These are phyloP conservation scores for Pipra filicauda DNA, from an alignment of 2,113 vertebrate genomes.

Conservation along the genomic window DNA sequence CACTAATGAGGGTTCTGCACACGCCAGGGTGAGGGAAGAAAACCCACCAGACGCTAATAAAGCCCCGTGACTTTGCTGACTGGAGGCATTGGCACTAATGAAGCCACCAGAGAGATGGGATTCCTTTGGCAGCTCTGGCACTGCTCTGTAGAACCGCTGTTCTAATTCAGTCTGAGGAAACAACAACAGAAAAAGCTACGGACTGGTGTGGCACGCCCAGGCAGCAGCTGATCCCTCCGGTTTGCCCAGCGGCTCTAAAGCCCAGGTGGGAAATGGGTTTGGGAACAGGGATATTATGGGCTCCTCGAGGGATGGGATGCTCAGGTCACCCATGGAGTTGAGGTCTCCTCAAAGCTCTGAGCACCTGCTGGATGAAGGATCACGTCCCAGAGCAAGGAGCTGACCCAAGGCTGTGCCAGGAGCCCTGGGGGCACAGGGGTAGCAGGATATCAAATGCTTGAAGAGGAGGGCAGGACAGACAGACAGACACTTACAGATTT, in stretches of 20 bases:
- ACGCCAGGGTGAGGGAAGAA: neutral
- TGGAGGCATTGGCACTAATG: conserved; percentile 62
- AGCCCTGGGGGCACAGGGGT: fast-evolving
- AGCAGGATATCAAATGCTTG: fast-evolving
- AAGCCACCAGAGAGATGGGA: conserved; percentile 69
- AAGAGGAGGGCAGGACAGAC: neutral
- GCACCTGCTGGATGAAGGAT: neutral
- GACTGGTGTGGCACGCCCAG: fast-evolving
- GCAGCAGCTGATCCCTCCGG: neutral
- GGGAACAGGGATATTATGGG: fast-evolving
- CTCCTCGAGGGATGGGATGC: fast-evolving
- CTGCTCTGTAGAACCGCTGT: neutral
- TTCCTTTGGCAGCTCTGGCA: conserved; percentile 41
- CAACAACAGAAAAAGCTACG: neutral
- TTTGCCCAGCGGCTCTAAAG: fast-evolving
- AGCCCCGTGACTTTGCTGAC: neutral
- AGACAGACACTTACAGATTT: neutral
- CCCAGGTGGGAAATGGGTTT: neutral
- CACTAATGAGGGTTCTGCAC: conserved; percentile 61
- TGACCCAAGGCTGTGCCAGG: neutral
- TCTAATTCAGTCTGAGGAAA: conserved; percentile 9
- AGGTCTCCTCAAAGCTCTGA: neutral
- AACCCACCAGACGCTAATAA: neutral
- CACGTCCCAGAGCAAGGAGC: neutral
- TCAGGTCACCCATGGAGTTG: neutral